Base-by-base conservation (phyloP, 2,797 vertebrate genomes). In the Discoglossus pictus region DNA sequence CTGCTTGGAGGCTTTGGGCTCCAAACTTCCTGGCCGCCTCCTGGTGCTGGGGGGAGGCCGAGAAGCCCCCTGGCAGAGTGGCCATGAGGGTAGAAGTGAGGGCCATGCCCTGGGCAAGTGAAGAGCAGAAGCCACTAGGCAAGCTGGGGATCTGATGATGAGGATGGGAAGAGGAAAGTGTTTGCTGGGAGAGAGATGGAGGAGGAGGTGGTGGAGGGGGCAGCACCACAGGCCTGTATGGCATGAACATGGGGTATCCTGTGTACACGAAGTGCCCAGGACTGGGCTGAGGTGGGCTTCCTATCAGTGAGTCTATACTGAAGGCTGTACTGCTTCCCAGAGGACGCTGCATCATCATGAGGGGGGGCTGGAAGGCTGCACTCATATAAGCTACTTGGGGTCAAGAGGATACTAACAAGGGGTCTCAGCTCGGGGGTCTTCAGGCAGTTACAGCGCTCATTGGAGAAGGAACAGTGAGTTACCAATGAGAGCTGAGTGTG, bases 191-290 rank as follows among this genome's bases (percentile, higher is more conserved):
- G 16, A 85, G 77, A 34, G 86, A 83, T 74, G 87, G 88, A 16
- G 90, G 84, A 6, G 86, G 82, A 8, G 87, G 67, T 1, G 92
- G 90, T 1, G 92, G 93, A 0, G 92, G 93, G 1, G 93, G 93
- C 0, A 93, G 94, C 1, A 92, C 93, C n/a, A 93, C 94, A 51
- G 93, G 95, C 54, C 95, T 84, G 85, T 97, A 98, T 51, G 95
- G 95, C 94, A 98, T 94, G 82, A 97, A 97, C 94, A 97, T 97
- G 43, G 95, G 95, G 83, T 97, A 98, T 50, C 94, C 94, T 21
- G 94, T 93, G 86, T 96, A 96, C 56, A 96, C 92, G 78, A 97
- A 94, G 81, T 92, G 94, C 64, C 93, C 93, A 75, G 94, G 91
- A 74, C 92, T 90, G 77, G 93, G 93, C 82, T 91, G 93, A 55